Conservation (phyloP, 2,797 vertebrate genomes). For the Parotocinclus haroldoi region DNA sequence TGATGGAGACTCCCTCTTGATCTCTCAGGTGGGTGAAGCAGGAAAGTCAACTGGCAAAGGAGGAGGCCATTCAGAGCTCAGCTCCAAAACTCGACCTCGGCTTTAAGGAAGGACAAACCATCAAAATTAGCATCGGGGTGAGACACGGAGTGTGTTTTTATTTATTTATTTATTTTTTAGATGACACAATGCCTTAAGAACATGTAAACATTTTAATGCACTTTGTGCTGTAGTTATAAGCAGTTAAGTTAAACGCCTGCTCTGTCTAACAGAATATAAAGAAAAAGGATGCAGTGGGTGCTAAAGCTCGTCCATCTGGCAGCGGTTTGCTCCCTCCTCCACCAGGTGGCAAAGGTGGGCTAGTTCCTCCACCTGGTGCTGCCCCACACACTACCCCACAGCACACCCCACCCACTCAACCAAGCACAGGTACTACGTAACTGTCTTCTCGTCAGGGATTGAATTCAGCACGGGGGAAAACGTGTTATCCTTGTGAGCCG, state of each 20-base stretch:
- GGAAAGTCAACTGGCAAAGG: slow-evolving; percentile 84
- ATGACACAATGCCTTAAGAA: too few species aligned
- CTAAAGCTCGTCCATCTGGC: slow-evolving; percentile 63
- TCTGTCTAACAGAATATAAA: slow-evolving; percentile 79
- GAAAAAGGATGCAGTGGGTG: slow-evolving; percentile 79
- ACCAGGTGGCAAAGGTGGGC: slow-evolving; percentile 71
- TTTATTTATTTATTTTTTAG: too few species aligned
- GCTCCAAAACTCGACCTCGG: slow-evolving; percentile 89
- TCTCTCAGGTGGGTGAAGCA: slow-evolving; percentile 90
- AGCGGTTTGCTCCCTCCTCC: slow-evolving; percentile 83
- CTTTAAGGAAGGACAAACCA: slow-evolving; percentile 97
- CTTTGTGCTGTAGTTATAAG: too few species aligned
- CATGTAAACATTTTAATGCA: too few species aligned
- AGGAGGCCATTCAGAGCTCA: slow-evolving; percentile 73
- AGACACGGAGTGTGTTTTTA: slow-evolving; percentile 44
- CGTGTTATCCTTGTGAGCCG: too few species aligned
- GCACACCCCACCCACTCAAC: slow-evolving; percentile 43
- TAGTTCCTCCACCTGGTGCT: slow-evolving; percentile 55
- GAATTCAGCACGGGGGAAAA: too few species aligned
- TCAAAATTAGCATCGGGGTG: slow-evolving; percentile 95
- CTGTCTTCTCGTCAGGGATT: not conserved
- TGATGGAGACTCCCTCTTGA: not conserved
- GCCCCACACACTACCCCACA: slow-evolving; percentile 44
- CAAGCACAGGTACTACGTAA: slow-evolving; percentile 67
- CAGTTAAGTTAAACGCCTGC: not conserved